Base-by-base conservation (phyloP, 2,888 invertebrate genomes). In the Scrobipalpa costella region DNA sequence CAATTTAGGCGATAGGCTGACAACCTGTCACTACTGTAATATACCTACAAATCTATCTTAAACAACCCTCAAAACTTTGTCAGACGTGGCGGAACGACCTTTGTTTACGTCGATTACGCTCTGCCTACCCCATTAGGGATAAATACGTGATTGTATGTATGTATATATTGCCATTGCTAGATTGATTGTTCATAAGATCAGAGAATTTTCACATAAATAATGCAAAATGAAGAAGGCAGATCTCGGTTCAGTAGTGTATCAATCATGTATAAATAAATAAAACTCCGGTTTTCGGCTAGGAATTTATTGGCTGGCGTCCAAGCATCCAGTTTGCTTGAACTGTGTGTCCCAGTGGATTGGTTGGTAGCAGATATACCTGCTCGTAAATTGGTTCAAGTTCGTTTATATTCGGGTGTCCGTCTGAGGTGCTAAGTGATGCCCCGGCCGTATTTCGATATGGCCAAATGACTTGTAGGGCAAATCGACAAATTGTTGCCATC, bases 291-390 rank as follows among this genome's bases (percentile, higher is more conserved):
- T 72, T 72, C 69, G 69, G 68, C 61, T 65, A 67, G 68, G 65
- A 66, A 62, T 57, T 62, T 52, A 62, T 72, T 79, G 79, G 79
- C 74, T 62, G 19, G 7, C 2, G 60, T 68, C 78, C 79, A 78
- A 71, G 34, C 47, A 33, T 57, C 72, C 68, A 77, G 78, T 79
- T 70, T 11, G 15, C 17, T n/a, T 17, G 5, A 57, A 1, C 27
- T 55, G 33, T 7, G 8, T 13, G 2, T 50, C 15, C 21, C 27
- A 21, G 21, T 15, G 6, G 27, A 7, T 17, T 2, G 52, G 8
- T 17, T 27, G 13, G 3, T 27, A 27, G 52, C 27, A 2, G 19
- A 7, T 52, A n/a, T 52, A 52, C 15, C 40, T 40, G 11, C 11
- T 40, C 13, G 40, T 13, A 13, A 27, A 13, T 40, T 40, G 40